phyloP scores from a whole-genome alignment of 2,113 vertebrate genomes.

The Oplegnathus fasciatus region DNA sequence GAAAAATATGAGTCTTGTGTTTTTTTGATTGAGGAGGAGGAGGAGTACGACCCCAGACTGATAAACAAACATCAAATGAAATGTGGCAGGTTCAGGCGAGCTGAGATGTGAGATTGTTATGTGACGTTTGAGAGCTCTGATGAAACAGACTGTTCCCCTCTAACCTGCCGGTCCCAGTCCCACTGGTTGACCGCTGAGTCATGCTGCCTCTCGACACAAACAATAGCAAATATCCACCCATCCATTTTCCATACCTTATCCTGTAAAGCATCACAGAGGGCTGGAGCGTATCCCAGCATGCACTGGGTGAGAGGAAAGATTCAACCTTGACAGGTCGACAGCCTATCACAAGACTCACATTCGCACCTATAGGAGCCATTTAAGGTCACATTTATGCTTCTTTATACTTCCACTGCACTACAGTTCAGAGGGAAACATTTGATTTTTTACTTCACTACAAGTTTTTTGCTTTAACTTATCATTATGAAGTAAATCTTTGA shows the following conservation, averaged over 20 bases:
- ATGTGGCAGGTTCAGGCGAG: constrained; percentile 32
- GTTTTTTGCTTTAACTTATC: too few relatives aligned
- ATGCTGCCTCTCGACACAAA: constrained; percentile 29
- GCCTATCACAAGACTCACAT: background rate
- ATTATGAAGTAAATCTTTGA: too few relatives aligned
- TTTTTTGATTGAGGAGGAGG: constrained; percentile 38
- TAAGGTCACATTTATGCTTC: background rate
- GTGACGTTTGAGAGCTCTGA: constrained; percentile 34
- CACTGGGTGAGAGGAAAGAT: constrained; percentile 7
- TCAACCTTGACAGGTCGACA: constrained; percentile 9
- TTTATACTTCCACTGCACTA: background rate
- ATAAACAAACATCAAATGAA: constrained; percentile 52
- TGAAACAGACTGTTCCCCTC: constrained; percentile 33
- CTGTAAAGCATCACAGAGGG: constrained; percentile 9
- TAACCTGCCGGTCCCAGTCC: constrained; percentile 44
- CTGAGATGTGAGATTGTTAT: constrained; percentile 44
- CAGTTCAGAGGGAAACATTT: too few relatives aligned
- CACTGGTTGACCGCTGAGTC: constrained; percentile 39
- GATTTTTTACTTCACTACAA: background rate
- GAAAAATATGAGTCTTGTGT: constrained; percentile 16
- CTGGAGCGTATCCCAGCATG: constrained; percentile 19
- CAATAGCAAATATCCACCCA: constrained; percentile 46
- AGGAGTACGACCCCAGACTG: constrained; percentile 28
- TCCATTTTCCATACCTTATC: constrained; percentile 32
- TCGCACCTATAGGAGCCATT: background rate